Percentiles rank a stretch among this genome's conserved stretches.
Conservation (phyloP, 92 coral and sea anemone genomes). For the Hydrozoanthus gracilis region DNA sequence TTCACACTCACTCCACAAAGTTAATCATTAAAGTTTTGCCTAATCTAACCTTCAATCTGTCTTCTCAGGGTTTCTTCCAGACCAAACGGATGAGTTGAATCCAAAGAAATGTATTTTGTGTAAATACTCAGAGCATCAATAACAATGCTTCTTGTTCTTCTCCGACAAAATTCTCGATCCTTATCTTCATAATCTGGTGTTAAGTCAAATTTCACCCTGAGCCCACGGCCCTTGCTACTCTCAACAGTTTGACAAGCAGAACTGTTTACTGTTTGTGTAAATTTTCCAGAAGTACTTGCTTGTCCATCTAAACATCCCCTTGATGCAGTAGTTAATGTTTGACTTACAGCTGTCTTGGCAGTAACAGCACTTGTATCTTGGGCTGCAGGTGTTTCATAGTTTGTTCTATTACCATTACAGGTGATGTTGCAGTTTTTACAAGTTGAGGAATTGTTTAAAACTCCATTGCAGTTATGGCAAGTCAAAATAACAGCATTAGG, state of each 20-base stretch:
- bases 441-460: slow-evolving; percentile 23
- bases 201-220: slow-evolving; percentile 86
- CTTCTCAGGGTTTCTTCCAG: slow-evolving; percentile 86
- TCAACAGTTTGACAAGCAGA: not conserved
- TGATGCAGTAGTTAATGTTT: not conserved
- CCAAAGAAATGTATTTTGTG: slow-evolving; percentile 91
- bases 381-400: not conserved
- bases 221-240: slow-evolving; percentile 32
- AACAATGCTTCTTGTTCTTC: slow-evolving; percentile 86
- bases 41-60: slow-evolving; percentile 87
- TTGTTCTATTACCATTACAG: not conserved
- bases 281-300: not conserved
- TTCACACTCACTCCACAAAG: too few species aligned
- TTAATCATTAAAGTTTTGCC: too few species aligned
- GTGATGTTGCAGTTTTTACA: slow-evolving; percentile 14
- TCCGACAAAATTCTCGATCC: slow-evolving; percentile 76
- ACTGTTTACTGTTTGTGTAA: not conserved
- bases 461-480: slow-evolving; percentile 65
- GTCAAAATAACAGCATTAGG: slow-evolving; percentile 56
- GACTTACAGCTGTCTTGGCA: not conserved
- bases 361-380: not conserved
- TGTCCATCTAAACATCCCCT: not conserved
- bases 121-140: slow-evolving; percentile 97
- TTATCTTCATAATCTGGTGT: slow-evolving; percentile 82
- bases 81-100: slow-evolving; percentile 93